Conservation (phyloP, 2,113 vertebrate species). For the Siniperca chuatsi region DNA sequence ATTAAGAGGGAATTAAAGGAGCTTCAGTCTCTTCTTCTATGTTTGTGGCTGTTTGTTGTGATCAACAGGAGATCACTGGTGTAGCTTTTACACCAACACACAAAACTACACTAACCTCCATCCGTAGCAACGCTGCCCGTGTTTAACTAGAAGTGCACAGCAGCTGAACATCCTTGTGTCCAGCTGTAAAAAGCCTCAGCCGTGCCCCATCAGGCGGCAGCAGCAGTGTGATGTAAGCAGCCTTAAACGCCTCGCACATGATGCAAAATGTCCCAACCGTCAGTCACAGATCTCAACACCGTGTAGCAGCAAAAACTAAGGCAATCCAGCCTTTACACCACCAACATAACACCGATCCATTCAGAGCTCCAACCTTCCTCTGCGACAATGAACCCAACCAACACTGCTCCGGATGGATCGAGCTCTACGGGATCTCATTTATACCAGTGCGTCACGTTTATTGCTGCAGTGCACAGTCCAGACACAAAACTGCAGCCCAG, state of each 20-base stretch:
- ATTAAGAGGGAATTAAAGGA: background rate
- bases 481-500: slow-evolving; percentile 31
- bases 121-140: background rate
- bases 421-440: background rate
- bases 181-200: slow-evolving; percentile 21
- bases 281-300: background rate
- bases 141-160: background rate
- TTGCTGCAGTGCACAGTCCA: background rate
- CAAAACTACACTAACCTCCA: background rate
- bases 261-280: slow-evolving; percentile 25
- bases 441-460: slow-evolving; percentile 63
- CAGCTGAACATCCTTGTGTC: slow-evolving; percentile 32
- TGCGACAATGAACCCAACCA: slow-evolving; percentile 35
- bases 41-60: background rate
- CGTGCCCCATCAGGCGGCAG: slow-evolving; percentile 20
- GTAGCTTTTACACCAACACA: background rate
- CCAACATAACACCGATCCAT: background rate
- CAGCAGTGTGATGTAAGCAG: slow-evolving; percentile 40
- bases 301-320: background rate
- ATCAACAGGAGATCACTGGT: slow-evolving; percentile 23
- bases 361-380: slow-evolving; percentile 13
- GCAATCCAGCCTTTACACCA: slow-evolving; percentile 3
- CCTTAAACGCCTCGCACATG: slow-evolving; percentile 12
- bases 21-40: background rate
- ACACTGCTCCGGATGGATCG: slow-evolving; percentile 12